Conservation (phyloP, 2,888 invertebrate genomes). For the Thereva unica region DNA sequence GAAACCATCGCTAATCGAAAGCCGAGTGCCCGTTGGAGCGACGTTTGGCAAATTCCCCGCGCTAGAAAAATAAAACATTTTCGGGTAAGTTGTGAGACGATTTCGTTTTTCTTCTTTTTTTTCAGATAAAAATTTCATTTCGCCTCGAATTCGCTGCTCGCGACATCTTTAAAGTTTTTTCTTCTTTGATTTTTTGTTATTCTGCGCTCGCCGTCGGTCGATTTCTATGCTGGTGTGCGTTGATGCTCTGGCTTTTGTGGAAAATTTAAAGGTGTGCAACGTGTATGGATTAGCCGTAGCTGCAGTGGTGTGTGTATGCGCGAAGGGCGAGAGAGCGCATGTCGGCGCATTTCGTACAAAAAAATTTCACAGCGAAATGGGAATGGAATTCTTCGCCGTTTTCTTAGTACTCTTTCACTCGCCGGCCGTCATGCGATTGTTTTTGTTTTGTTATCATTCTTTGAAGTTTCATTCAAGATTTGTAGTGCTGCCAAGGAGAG, state of each 20-base stretch:
- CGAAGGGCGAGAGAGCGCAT: no score
- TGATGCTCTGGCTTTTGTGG: conserved; percentile 9
- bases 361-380: no score
- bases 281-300: neutral
- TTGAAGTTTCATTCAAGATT: no score
- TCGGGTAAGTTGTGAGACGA: neutral
- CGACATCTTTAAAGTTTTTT: conserved; percentile 30
- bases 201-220: conserved; percentile 15
- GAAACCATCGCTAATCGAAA: neutral
- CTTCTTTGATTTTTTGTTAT: conserved; percentile 4
- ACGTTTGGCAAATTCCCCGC: conserved; percentile 11
- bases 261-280: neutral
- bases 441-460: no score
- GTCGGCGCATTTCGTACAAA: no score
- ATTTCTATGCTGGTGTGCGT: conserved; percentile 5
- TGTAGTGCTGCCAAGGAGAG: no score
- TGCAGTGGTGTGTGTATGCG: no score
- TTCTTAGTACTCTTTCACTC: no score
- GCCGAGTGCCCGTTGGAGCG: conserved; percentile 9
- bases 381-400: no score
- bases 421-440: no score
- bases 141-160: neutral
- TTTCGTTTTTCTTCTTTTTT: no score
- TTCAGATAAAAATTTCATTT: no score
- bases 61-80: conserved; percentile 19